Evolutionary conservation across 1,140 invertebrate species (phyloP), one percentile per base, ranked within the genome.

Genomic region (Gyrodactylus bullatarudis): DNA sequence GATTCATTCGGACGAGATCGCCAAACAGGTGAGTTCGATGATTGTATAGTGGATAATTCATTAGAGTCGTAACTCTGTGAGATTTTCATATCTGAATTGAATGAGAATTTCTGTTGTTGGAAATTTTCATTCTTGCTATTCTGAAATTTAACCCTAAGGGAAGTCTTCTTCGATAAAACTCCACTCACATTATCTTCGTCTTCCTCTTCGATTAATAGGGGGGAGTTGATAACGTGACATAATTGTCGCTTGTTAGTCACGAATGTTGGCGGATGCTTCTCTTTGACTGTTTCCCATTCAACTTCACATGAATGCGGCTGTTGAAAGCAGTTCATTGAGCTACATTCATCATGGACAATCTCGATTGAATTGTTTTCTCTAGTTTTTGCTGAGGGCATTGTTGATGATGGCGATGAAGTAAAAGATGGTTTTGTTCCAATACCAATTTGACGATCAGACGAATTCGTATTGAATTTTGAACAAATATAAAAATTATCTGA

Each of bases 301-400:
- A 24, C 73, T 74, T 25, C 74, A 75, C 20, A 71, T 34, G 1
- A 75, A 34, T 78, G 85, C 84, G 27, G 21, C 68, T 1, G 23
- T 71, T 54, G 34, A 88, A 0, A 88, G 88, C 86, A 89, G 0
- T 88, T 87, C 0, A 87, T 86, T 86, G 89, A 88, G 1, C 88
- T 78, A 20, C 78, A 77, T 0, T 75, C 87, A 0, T 87, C 87
- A 0, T 87, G 87, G 78, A 87, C 88, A 24, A 91, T 79, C 0
- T 88, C 87, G 0, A 87, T 87, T 78, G 87, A 89, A 24, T 91
- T 79, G 0, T 88, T 87, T 1, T 91, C 88, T 87, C 91, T 89
- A 0, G 87, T 54, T n/a, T n/a, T n/a, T n/a, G n/a, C n/a, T n/a
- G n/a, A n/a, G n/a, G n/a, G n/a, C n/a, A n/a, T n/a, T n/a, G n/a